phyloP scores from a whole-genome alignment of 2,888 invertebrate genomes.

The Criorhina ranunculi region DNA sequence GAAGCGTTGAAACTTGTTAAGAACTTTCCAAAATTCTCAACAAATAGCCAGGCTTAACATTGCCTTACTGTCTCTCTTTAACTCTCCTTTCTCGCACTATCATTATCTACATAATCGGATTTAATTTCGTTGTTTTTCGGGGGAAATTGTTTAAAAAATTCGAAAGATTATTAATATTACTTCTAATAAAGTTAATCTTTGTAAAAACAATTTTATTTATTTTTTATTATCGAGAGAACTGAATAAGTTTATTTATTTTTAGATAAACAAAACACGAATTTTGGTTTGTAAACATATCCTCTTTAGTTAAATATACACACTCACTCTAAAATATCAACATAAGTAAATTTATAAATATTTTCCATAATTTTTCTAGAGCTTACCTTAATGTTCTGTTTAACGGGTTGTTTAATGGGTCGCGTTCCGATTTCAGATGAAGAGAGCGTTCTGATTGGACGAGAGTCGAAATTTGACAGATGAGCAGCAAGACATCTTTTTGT shows the following conservation, averaged over 20 bases:
- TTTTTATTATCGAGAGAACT: constrained; percentile 41
- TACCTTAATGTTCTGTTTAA: constrained; percentile 32
- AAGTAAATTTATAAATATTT: constrained; percentile 37
- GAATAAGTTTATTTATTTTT: constrained; percentile 63
- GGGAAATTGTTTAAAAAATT: constrained; percentile 50
- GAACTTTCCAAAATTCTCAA: not conserved
- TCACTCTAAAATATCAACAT: constrained; percentile 2
- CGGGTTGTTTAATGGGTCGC: constrained; percentile 45
- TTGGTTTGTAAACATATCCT: constrained; percentile 67
- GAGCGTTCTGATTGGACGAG: no score
- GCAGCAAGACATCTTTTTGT: no score
- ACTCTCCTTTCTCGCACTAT: constrained; percentile 24
- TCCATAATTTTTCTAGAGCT: constrained; percentile 16
- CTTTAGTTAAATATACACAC: constrained; percentile 62
- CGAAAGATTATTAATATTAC: constrained; percentile 2
- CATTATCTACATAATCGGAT: constrained; percentile 21
- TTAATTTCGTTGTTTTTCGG: constrained; percentile 70
- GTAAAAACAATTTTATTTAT: constrained; percentile 22
- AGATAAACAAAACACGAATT: constrained; percentile 54
- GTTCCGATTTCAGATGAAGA: no score
- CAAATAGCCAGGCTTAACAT: not conserved
- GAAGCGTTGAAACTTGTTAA: not conserved
- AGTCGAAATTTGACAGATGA: no score
- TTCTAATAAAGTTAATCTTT: constrained; percentile 55
- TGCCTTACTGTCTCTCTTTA: constrained; percentile 1